These are phyloP conservation scores for Pristionchus entomophagus DNA, from an alignment of 2,888 invertebrate species.

Conservation along the genomic window DNA sequence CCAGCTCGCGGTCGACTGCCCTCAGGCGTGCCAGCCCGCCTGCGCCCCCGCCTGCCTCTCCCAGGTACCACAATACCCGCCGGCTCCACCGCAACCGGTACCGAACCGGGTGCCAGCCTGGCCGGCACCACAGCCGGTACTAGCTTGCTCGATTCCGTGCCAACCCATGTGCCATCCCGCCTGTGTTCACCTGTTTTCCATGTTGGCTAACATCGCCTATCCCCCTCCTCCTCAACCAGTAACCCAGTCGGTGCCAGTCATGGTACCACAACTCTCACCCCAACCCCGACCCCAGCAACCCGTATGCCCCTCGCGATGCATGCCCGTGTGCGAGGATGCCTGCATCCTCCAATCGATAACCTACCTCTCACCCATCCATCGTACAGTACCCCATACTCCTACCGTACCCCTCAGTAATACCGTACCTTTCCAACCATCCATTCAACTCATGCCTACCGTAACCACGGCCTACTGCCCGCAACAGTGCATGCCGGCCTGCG, in stretches of 20 bases:
- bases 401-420: background rate
- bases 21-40: background rate
- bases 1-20: background rate
- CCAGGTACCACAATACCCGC: background rate
- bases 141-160: constrained; percentile 59
- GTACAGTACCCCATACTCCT: background rate
- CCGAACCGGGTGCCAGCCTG: too few relatives aligned
- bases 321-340: constrained; percentile 17
- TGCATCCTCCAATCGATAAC: constrained; percentile 14
- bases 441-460: constrained; percentile 3
- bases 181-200: constrained; percentile 55
- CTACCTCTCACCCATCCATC: background rate
- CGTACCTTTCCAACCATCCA: too few relatives aligned
- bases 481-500: constrained; percentile 40
- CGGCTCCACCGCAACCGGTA: background rate
- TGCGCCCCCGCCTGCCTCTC: background rate
- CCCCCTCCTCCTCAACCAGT: background rate
- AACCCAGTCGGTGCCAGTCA: background rate
- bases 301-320: constrained; percentile 7
- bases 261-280: background rate
- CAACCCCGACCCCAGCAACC: background rate
- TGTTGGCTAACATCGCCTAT: constrained; percentile 47
- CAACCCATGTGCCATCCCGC: constrained; percentile 59
- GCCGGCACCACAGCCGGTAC: background rate
- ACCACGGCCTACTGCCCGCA: constrained; percentile 14